Evolutionary conservation across 2,113 vertebrate species (phyloP), one percentile per base, ranked within the genome.

Genomic region (Sciurus niger): DNA sequence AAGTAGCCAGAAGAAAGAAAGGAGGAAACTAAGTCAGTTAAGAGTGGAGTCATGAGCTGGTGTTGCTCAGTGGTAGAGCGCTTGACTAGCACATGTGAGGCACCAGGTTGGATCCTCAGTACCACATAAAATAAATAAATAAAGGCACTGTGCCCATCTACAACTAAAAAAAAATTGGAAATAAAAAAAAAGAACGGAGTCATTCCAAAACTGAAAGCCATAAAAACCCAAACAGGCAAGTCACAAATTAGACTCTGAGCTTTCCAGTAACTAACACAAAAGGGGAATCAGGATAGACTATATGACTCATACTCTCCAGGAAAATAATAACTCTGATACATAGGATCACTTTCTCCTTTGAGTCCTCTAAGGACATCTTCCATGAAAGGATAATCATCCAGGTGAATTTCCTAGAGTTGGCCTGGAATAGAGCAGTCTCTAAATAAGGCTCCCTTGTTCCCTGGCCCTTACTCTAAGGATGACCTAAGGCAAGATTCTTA

Each of bases 211-310:
- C 51, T 55, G 7, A 90, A 53, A 10, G 37, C 48, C 28, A 63
- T 63, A 94, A 60, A 83, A 74, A 46, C 30, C 68, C 60, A 65
- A 94, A 11, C 14, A 84, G 65, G 30, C 74, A 82, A 74, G 40
- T 86, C 82, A 70, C 74, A 89, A 11, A 73, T 40, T 34, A 8
- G 48, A 40, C 83, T 70, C 46, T 72, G 53, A 89, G 60, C 43
- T 74, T 79, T 94, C 46, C 51, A 95, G 84, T 43, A 87, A 58
- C 70, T 53, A 46, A 82, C 46, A 92, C 37, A 48, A 14, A 60
- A 63, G 83, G 43, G 13, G 37, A 92, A 77, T 30, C 18, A 13
- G 18, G 78, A 63, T 72, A 51, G 43, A 37, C 34, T 7, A 1
- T 17, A 28, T 58, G 76, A 89, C 53, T 90, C 85, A 78, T 20